Base-by-base conservation (phyloP, 1,140 invertebrate genomes). In the Agrypnia vestita region DNA sequence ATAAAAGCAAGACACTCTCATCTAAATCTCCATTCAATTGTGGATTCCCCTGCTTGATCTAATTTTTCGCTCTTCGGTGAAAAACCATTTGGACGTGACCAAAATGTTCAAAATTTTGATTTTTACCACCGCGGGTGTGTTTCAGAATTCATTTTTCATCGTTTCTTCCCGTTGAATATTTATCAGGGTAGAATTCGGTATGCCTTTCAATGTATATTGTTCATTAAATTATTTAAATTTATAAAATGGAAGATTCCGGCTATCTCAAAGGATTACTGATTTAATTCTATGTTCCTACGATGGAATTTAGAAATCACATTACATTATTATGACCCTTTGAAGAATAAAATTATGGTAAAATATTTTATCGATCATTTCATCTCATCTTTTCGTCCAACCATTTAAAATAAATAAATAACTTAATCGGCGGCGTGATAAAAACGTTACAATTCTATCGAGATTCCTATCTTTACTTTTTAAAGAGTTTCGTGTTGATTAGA, bases 21-120 rank as follows among this genome's bases (percentile, higher is more conserved):
- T 69, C 64, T 69, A 47, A 69, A 69, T 69, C n/a, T 69, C 44
- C 64, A 69, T 47, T 47, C 64, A 69, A 69, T 69, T 69, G 64
- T 69, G 64, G 43, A 35, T 46, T 69, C n/a, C 43, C 15, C 15
- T 35, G 44, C 64, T 47, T 46, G 64, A 69, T 69, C 64, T 69
- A 69, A 69, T 69, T 69, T 69, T 69, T 47, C 62, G 43, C 64
- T 44, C 12, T 69, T 47, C 10, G 44, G 44, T 47, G 64, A 69
- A 69, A 69, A 69, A 69, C 64, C 43, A 13, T 69, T 49, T 44
- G 64, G 0, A 19, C 64, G 64, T 69, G 64, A 69, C 64, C 6
- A 7, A 46, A 69, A 69, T 69, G 17, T 46, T 69, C 11, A 15
- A 69, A 46, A 69, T 69, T 51, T 69, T 69, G 64, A 69, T 69